phyloP scores from a whole-genome alignment of 30 jellyfish, hydroid and myxozoan species.

The Aurelia sp. region DNA sequence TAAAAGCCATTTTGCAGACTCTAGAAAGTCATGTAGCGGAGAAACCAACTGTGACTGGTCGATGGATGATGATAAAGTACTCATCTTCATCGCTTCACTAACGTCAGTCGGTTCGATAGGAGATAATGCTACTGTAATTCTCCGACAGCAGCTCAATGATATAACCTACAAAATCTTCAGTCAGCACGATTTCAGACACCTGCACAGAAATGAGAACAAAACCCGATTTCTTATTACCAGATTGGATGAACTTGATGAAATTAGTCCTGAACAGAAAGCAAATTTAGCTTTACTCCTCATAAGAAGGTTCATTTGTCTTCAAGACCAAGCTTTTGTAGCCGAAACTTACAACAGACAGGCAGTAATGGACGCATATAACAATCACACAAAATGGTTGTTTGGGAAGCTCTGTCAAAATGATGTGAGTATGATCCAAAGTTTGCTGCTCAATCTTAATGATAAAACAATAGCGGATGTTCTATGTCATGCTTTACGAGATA shows the following conservation, averaged over 20 bases:
- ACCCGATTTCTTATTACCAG: conserved; percentile 1
- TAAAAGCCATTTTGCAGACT: background rate
- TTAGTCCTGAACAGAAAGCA: too few relatives aligned
- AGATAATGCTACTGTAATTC: background rate
- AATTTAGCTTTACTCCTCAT: too few relatives aligned
- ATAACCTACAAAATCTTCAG: background rate
- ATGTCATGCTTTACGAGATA: background rate
- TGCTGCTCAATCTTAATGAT: background rate
- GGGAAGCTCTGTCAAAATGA: background rate
- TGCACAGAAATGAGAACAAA: background rate
- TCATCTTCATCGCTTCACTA: background rate
- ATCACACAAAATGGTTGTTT: conserved; percentile 50
- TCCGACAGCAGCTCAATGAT: background rate
- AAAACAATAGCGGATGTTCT: background rate
- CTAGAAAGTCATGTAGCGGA: too few relatives aligned
- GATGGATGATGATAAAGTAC: background rate
- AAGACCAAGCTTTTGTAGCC: too few relatives aligned
- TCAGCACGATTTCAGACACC: conserved; percentile 3
- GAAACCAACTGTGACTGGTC: too few relatives aligned
- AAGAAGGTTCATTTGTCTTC: too few relatives aligned
- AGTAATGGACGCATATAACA: conserved; percentile 6
- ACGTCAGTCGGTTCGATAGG: background rate
- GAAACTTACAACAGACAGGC: too few relatives aligned
- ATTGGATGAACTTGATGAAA: background rate
- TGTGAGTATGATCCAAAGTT: conserved; percentile 3